phyloP scores from a whole-genome alignment of 2,888 invertebrate genomes.

The Chloromyia formosa region DNA sequence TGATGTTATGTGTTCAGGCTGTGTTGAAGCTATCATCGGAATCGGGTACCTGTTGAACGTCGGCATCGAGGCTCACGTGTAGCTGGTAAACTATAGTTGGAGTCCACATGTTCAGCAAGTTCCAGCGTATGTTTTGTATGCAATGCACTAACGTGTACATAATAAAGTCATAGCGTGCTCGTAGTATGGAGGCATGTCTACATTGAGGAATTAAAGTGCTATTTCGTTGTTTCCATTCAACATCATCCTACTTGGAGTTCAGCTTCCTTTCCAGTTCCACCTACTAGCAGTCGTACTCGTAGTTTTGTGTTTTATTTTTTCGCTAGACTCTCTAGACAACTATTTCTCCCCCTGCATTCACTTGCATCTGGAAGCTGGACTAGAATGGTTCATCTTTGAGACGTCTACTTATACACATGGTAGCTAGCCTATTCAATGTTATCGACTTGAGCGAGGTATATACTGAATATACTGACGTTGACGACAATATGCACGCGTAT shows the following conservation, averaged over 20 bases:
- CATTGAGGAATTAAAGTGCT: constrained; percentile 44
- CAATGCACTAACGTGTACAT: constrained; percentile 24
- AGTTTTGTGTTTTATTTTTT: constrained; percentile 6
- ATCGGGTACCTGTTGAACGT: constrained; percentile 47
- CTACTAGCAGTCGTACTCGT: no score
- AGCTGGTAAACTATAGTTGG: neutral
- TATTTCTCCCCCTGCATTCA: neutral
- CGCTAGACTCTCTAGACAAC: constrained; percentile 3
- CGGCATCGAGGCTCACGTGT: neutral
- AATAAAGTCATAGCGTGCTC: constrained; percentile 2
- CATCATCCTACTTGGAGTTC: neutral
- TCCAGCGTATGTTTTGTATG: constrained; percentile 21
- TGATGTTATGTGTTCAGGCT: neutral
- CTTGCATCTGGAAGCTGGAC: constrained; percentile 37
- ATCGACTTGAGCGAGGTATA: neutral
- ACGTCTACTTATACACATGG: constrained; percentile 29
- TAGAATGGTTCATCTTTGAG: constrained; percentile 28
- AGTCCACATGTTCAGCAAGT: constrained; percentile 12
- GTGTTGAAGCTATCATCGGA: constrained; percentile 22
- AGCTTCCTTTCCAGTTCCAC: constrained; percentile 45
- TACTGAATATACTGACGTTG: neutral
- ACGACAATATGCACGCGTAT: constrained; percentile 11
- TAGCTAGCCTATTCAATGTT: constrained; percentile 13
- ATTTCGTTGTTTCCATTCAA: constrained; percentile 48
- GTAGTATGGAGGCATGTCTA: constrained; percentile 36